Base-by-base conservation (phyloP, 2,797 vertebrate species). In the Chiloscyllium punctatum region DNA sequence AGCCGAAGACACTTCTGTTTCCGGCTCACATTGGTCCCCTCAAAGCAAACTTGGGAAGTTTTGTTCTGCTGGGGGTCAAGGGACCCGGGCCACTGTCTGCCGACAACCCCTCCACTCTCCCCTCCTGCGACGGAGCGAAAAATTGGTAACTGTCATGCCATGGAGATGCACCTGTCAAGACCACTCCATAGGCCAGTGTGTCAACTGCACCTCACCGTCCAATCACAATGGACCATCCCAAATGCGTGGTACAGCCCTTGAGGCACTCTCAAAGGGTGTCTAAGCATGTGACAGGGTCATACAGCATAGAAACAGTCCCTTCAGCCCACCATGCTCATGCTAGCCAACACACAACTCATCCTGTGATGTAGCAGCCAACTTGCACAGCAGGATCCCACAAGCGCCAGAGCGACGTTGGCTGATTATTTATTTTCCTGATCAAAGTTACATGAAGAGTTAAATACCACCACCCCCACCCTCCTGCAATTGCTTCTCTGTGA, bases 131-230 rank as follows among this genome's bases (percentile, higher is more conserved):
- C 21, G 57, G 9, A 11, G 57, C 9, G 57, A 11, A 62, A 62
- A 9, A 11, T 74, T 11, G 11, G 74, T 33, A n/a, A 15, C 11
- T 1, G 11, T 18, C 4, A 16, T 21, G n/a, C 33, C n/a, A 8
- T 21, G 15, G 37, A 16, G n/a, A 15, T 37, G 0, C 4, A 0
- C 1, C 15, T 37, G 21, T 33, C n/a, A 15, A 15, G 3, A n/a
- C 2, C 37, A 3, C 30, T 3, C 30, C 2, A 1, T 13, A n/a
- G 5, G 2, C 30, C 72, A 33, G 8, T 33, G 72, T 62, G 57
- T 11, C 57, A 13, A 33, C 25, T 8, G 2, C 33, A 72, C 69
- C 9, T 48, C 42, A 48, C 42, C 42, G 1, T 48, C 30, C 82
- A 84, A 9, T 25, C 37, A 42, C 82, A 48, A 0, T 23, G 6